A percentile compares a stretch with the other conserved stretches of the same genome.
phyloP scores from a whole-genome alignment of 1,140 invertebrate species.

The Cydia strobilella region DNA sequence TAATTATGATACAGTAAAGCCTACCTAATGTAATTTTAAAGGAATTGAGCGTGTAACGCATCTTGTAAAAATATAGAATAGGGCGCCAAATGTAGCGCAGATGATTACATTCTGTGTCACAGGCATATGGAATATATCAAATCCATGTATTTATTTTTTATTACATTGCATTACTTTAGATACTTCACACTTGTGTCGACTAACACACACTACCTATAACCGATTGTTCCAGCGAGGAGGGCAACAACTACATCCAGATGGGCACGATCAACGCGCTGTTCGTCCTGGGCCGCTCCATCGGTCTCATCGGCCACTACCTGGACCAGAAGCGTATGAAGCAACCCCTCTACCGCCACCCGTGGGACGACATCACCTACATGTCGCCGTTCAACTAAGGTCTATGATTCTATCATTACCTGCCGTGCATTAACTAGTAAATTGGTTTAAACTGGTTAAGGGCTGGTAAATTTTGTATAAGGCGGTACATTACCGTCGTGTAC shows the following conservation, averaged over 20 bases:
- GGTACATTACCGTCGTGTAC: not conserved
- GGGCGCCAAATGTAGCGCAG: too few species aligned
- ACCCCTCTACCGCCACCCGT: slow-evolving; percentile 99
- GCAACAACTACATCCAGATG: slow-evolving; percentile 98
- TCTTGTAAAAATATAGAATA: too few species aligned
- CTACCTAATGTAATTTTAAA: too few species aligned
- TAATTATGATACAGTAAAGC: too few species aligned
- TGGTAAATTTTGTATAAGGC: too few species aligned
- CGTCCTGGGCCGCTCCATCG: slow-evolving; percentile 98
- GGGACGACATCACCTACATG: slow-evolving; percentile 99
- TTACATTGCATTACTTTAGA: too few species aligned
- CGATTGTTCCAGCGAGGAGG: slow-evolving; percentile 90
- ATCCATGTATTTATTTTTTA: too few species aligned
- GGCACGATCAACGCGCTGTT: slow-evolving; percentile 99
- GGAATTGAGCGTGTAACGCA: too few species aligned
- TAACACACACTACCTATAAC: not conserved
- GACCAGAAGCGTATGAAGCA: slow-evolving; percentile 99
- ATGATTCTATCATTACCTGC: not conserved
- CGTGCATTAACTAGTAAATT: not conserved
- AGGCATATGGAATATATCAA: too few species aligned
- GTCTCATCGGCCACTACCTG: slow-evolving; percentile 99
- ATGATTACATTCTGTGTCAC: too few species aligned
- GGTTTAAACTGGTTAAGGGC: too few species aligned
- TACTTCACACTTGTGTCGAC: too few species aligned
- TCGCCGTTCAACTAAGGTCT: slow-evolving; percentile 78